Evolutionary conservation across 2,888 invertebrate genomes (phyloP).

Genomic region (Agapetus fuscipes): DNA sequence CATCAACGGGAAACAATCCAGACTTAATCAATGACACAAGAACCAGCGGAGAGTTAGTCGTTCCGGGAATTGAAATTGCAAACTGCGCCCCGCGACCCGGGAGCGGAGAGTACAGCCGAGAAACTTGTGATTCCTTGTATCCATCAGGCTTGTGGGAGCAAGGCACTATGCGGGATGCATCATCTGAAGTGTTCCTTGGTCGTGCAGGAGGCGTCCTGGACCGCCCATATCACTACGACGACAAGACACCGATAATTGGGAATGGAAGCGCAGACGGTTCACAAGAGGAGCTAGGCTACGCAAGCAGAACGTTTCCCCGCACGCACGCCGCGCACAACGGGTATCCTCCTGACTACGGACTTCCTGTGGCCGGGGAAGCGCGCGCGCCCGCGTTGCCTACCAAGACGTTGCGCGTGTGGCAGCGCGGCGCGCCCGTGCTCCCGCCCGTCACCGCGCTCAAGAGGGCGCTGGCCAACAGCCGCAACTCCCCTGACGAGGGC

Average conservation of each 20-base stretch:
- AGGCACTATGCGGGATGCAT: conserved; percentile 36
- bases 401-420: conserved; percentile 80
- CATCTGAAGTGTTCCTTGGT: conserved; percentile 41
- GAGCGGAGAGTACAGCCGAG: conserved; percentile 71
- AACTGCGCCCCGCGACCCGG: conserved; percentile 40
- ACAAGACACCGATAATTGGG: conserved; percentile 66
- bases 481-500: conserved; percentile 83
- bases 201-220: conserved; percentile 48
- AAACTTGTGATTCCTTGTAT: conserved; percentile 64
- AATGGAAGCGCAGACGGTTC: conserved; percentile 49
- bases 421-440: conserved; percentile 71
- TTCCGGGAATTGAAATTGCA: conserved; percentile 25
- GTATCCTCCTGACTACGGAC: conserved; percentile 70
- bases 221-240: conserved; percentile 53
- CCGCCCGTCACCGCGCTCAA: conserved; percentile 80
- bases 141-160: conserved; percentile 74
- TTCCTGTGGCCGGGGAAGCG: conserved; percentile 47
- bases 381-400: conserved; percentile 40
- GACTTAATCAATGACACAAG: conserved; percentile 79
- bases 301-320: conserved; percentile 52
- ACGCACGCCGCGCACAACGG: conserved; percentile 42
- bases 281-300: conserved; percentile 51
- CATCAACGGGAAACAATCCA: conserved; percentile 69
- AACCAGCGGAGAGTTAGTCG: conserved; percentile 41
- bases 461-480: conserved; percentile 70